These are phyloP conservation scores for Conus betulinus DNA, from an alignment of 1,140 invertebrate species.

Conservation along the genomic window DNA sequence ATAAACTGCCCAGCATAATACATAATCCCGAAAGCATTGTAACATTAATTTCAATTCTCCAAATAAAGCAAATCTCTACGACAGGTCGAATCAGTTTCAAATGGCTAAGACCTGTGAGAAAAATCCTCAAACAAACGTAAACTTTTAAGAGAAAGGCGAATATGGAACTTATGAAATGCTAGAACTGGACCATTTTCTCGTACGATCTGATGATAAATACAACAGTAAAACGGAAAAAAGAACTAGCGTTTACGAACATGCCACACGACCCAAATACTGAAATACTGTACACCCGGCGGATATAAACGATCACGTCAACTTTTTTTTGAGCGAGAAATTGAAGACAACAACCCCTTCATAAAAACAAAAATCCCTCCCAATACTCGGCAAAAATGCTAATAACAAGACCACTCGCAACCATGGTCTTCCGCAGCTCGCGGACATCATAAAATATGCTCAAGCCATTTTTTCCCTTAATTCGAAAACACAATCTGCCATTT, in stretches of 20 bases:
- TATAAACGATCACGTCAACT: not conserved
- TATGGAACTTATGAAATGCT: not conserved
- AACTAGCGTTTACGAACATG: too few relatives aligned
- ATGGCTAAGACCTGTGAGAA: not conserved
- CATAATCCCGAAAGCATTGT: not conserved
- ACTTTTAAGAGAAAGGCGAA: not conserved
- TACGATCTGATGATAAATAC: too few relatives aligned
- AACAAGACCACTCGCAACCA: not conserved
- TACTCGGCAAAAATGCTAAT: not conserved
- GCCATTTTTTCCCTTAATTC: not conserved
- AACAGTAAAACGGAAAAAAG: not conserved
- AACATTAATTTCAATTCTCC: not conserved
- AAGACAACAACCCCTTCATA: not conserved
- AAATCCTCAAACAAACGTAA: too few relatives aligned
- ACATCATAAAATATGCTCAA: not conserved
- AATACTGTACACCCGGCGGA: too few relatives aligned
- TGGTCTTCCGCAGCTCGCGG: not conserved
- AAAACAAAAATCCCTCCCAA: not conserved
- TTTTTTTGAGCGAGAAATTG: not conserved
- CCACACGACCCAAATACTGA: too few relatives aligned
- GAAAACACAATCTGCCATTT: not conserved
- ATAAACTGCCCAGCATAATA: not conserved
- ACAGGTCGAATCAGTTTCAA: not conserved
- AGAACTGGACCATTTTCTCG: too few relatives aligned
- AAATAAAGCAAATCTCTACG: not conserved